Conservation (phyloP, 2,113 vertebrate species). For the Hepsetus odoe region DNA sequence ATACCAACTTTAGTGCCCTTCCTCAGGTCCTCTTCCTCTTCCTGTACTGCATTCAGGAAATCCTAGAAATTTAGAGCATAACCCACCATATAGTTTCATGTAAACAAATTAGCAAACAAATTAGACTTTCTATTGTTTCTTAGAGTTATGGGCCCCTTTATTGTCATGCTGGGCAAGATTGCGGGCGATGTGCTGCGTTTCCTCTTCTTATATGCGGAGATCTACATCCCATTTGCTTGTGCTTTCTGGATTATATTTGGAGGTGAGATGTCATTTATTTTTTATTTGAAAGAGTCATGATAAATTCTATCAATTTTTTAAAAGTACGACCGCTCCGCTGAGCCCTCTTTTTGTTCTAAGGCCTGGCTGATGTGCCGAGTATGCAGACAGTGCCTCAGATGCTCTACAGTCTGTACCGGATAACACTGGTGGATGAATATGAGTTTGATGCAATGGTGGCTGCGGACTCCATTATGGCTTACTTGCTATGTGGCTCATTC, state of each 20-base stretch:
- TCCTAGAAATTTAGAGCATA: too few relatives aligned
- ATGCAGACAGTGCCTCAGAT: constrained; percentile 68
- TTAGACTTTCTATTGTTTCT: background rate
- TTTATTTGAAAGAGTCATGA: background rate
- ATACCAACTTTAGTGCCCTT: too few relatives aligned
- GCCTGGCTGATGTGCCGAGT: constrained; percentile 61
- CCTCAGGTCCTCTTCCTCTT: too few relatives aligned
- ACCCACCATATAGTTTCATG: background rate
- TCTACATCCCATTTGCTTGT: constrained; percentile 74
- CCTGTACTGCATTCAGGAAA: too few relatives aligned
- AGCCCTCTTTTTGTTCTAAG: constrained; percentile 44
- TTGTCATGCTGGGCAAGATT: constrained; percentile 72
- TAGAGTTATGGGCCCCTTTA: constrained; percentile 74
- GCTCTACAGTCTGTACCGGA: constrained; percentile 72
- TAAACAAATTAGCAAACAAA: background rate
- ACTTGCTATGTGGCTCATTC: constrained; percentile 71
- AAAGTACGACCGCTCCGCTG: background rate
- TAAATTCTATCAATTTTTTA: background rate
- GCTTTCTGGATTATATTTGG: constrained; percentile 78
- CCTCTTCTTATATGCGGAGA: constrained; percentile 73
- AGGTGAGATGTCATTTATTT: constrained; percentile 61
- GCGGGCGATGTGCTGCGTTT: constrained; percentile 68
- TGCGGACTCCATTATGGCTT: constrained; percentile 68
- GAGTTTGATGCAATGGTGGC: constrained; percentile 68
- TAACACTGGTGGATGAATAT: constrained; percentile 74